Evolutionary conservation across 2,888 invertebrate genomes (phyloP).

Genomic region (Catocala fraxini): DNA sequence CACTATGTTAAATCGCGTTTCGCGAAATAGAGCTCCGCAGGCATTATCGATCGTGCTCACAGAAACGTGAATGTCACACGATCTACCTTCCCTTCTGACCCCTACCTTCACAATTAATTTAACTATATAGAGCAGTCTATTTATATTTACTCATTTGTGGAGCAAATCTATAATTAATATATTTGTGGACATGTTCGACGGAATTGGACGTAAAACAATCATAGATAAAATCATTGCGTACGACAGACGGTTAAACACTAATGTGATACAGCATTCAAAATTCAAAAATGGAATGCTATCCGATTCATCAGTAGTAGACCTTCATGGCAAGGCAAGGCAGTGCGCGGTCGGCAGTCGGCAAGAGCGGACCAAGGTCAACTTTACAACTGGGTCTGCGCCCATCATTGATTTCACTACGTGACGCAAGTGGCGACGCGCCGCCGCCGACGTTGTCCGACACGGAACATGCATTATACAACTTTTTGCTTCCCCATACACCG

Average conservation of each 20-base stretch:
- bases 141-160: conserved; percentile 2
- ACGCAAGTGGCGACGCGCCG: conserved; percentile 69
- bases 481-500: conserved; percentile 62
- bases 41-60: conserved; percentile 41
- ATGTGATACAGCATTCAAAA: conserved; percentile 40
- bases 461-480: conserved; percentile 66
- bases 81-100: conserved; percentile 36
- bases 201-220: too few relatives aligned
- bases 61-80: conserved; percentile 46
- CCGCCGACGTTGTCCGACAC: conserved; percentile 54
- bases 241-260: conserved; percentile 35
- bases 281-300: conserved; percentile 49
- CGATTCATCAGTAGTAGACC: conserved; percentile 46
- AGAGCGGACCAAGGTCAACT: conserved; percentile 77
- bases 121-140: conserved; percentile 12
- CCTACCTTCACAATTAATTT: conserved; percentile 28
- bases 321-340: conserved; percentile 44
- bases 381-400: conserved; percentile 77
- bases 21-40: conserved; percentile 42
- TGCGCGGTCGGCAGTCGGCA: conserved; percentile 45
- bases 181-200: not conserved
- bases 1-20: conserved; percentile 35
- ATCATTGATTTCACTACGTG: conserved; percentile 82
- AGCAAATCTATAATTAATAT: conserved; percentile 9
- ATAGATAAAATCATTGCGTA: conserved; percentile 14